These are phyloP conservation scores for Dromiciops gliroides DNA, from an alignment of 2,113 vertebrate genomes.

Conservation along the genomic window DNA sequence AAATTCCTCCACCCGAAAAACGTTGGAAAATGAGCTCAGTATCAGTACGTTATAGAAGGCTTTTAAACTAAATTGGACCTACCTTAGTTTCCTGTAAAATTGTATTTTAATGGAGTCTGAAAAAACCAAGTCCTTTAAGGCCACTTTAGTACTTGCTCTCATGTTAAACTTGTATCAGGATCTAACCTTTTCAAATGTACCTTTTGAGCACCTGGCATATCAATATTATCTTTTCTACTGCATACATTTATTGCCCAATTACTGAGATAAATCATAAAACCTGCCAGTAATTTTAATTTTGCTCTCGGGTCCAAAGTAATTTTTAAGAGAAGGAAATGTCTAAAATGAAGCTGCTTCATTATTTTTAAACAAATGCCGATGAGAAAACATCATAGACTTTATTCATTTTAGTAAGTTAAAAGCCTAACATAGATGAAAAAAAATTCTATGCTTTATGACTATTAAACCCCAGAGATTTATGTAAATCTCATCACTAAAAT, in stretches of 20 bases:
- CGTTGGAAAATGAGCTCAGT: conserved; percentile 31
- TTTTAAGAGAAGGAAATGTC: conserved; percentile 46
- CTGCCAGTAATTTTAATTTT: conserved; percentile 36
- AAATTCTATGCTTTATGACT: neutral
- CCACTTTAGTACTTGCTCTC: conserved; percentile 10
- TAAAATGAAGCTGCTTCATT: conserved; percentile 15
- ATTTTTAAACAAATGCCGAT: conserved; percentile 33
- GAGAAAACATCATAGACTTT: conserved; percentile 18
- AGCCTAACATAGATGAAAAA: conserved; percentile 28
- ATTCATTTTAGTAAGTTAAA: conserved; percentile 47
- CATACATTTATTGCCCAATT: conserved; percentile 3
- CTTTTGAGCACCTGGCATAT: conserved; percentile 7
- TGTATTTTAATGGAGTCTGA: neutral
- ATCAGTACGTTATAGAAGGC: neutral
- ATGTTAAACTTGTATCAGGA: conserved; percentile 29
- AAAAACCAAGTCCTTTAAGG: neutral
- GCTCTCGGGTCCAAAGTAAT: conserved; percentile 41
- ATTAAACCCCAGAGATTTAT: conserved; percentile 5
- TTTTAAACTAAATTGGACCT: conserved; percentile 43
- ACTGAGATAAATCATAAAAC: conserved; percentile 42
- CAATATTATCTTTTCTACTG: neutral
- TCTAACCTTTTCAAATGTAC: neutral
- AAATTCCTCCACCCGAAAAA: conserved; percentile 43
- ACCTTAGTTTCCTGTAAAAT: conserved; percentile 35
- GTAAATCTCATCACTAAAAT: neutral